phyloP scores from a whole-genome alignment of 2,113 vertebrate species.

The Cynopterus brachyotis region DNA sequence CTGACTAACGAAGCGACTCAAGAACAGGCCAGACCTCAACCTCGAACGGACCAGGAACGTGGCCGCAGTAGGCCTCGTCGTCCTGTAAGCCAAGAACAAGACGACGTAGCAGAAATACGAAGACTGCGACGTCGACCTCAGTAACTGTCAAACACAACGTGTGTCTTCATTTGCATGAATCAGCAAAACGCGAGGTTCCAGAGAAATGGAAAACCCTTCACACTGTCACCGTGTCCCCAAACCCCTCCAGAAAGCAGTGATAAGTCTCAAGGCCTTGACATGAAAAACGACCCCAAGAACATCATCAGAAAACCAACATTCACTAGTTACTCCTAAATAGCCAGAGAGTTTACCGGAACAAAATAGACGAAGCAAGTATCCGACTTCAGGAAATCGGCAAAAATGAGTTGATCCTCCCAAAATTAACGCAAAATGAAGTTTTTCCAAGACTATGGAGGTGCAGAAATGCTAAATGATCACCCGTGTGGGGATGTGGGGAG shows the following conservation, averaged over 20 bases:
- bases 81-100: not conserved
- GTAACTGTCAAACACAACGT: not conserved
- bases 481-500: not conserved
- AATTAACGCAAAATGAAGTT: not conserved
- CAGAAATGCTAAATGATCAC: not conserved
- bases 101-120: not conserved
- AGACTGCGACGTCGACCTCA: not conserved
- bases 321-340: not conserved
- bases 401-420: not conserved
- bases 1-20: not conserved
- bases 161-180: not conserved
- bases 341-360: not conserved
- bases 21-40: not conserved
- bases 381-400: not conserved
- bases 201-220: not conserved
- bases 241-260: not conserved
- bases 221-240: not conserved
- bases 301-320: not conserved
- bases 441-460: not conserved
- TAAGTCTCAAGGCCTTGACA: not conserved
- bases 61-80: not conserved
- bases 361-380: not conserved
- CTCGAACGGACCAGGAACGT: not conserved
- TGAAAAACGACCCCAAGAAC: not conserved
- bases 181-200: not conserved